A percentile compares a stretch with the other conserved stretches of the same genome.
phyloP scores from a whole-genome alignment of 1,140 invertebrate genomes.

The Ips nitidus region DNA sequence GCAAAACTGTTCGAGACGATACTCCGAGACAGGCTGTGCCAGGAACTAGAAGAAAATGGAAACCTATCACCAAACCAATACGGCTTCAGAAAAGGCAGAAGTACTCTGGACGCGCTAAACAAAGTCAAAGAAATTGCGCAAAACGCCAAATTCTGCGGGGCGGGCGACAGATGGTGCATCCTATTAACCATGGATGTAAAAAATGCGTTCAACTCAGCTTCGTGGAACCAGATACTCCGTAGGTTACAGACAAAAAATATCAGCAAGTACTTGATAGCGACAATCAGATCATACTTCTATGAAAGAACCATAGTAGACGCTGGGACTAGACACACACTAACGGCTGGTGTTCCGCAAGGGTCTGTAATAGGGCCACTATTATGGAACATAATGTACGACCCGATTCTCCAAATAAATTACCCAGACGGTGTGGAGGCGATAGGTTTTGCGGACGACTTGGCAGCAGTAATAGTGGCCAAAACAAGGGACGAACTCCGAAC shows the following conservation, averaged over 20 bases:
- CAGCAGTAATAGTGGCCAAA: constrained; percentile 16
- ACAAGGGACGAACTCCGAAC: not conserved
- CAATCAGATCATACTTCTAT: not conserved
- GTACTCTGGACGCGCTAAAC: constrained; percentile 33
- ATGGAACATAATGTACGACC: no score
- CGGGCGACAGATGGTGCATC: constrained; percentile 22
- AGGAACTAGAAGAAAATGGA: constrained; percentile 11
- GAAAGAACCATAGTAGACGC: not conserved
- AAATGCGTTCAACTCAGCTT: constrained; percentile 43
- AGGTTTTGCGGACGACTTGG: not conserved
- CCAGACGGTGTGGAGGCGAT: constrained; percentile 4
- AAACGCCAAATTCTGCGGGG: not conserved
- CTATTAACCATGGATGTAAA: constrained; percentile 39
- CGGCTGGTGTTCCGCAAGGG: not conserved
- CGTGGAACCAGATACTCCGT: not conserved
- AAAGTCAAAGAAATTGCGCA: constrained; percentile 13
- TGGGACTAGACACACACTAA: not conserved
- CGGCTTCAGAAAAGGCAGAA: constrained; percentile 16
- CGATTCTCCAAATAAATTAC: no score
- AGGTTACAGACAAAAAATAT: not conserved
- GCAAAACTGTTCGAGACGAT: constrained; percentile 21
- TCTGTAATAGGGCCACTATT: not conserved
- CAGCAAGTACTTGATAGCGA: not conserved
- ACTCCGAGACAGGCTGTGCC: constrained; percentile 10
- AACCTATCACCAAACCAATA: constrained; percentile 12